Conservation (phyloP, 1,140 invertebrate species). For the Drosophila mauritiana region DNA sequence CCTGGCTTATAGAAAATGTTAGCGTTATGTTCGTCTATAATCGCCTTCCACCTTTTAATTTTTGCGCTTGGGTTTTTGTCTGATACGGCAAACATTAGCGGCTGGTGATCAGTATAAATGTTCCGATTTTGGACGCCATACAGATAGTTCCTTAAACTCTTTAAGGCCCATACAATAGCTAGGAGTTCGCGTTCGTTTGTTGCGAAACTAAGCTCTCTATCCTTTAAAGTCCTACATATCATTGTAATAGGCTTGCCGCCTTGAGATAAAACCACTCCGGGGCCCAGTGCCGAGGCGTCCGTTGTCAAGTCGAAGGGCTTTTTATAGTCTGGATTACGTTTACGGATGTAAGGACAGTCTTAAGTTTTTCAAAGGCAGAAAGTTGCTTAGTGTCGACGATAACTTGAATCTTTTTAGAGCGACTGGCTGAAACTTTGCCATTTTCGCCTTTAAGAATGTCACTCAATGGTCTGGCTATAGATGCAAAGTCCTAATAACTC, state of each 20-base stretch:
- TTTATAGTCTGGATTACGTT: neutral
- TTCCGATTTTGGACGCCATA: neutral
- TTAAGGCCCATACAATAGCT: no score
- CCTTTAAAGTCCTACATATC: neutral
- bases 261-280: neutral
- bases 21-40: slow-evolving; percentile 8
- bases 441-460: slow-evolving; percentile 5
- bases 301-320: neutral
- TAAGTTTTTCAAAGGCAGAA: neutral
- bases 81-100: no score
- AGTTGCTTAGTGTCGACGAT: neutral
- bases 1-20: slow-evolving; percentile 3
- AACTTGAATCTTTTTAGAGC: neutral
- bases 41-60: slow-evolving; percentile 19
- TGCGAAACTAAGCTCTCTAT: no score
- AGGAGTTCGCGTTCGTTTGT: no score
- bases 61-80: slow-evolving; percentile 14
- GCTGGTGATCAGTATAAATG: neutral
- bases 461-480: neutral
- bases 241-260: neutral
- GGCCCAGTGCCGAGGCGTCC: neutral
- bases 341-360: neutral
- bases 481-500: no score
- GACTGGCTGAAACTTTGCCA: neutral
- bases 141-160: no score